Base-by-base conservation (phyloP, 2,113 vertebrate genomes). In the Arothron firmamentum region DNA sequence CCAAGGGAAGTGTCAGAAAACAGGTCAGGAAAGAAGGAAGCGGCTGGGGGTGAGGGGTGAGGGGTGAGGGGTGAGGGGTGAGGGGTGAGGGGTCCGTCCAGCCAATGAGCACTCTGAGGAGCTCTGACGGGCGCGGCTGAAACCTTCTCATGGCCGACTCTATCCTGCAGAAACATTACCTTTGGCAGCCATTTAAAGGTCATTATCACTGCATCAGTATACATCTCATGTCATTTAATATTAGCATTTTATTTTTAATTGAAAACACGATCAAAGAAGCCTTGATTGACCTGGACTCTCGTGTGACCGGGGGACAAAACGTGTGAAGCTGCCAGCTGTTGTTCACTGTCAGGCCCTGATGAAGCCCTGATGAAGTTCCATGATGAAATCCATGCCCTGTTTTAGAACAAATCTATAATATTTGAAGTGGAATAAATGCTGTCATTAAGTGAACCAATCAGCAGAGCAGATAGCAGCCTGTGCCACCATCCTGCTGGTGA, bases 381-480 rank as follows among this genome's bases (percentile, higher is more conserved):
- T 7, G 25, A 28, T 47, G 45, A 6, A n/a, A 5, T 16, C n/a
- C 45, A 16, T 13, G 7, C 45, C 15, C 15, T n/a, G 6, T n/a
- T 47, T 16, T 47, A 8, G 13, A 47, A 43, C 1, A 61, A 62
- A 73, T 78, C 81, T 76, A 62, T 83, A 85, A 82, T 71, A 48
- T 82, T 78, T 50, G 81, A n/a, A 47, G 45, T 8, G 45, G 45
- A 17, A 47, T 64, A 74, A 81, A 81, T 76, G 74, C 16, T 66
- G 65, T 86, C 82, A 90, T 90, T 89, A 90, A 81, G 71, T 70
- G 62, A 82, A 77, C 76, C 63, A 83, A 82, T 81, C 78, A 79
- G 65, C 56, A 73, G 51, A 50, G 17, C 52, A 62, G 70, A 83
- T 54, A 83, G 66, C 62, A 61, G 52, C 70, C 46, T 45, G 54